phyloP scores from a whole-genome alignment of 2,888 invertebrate genomes.

The Synanthedon formicaeformis region DNA sequence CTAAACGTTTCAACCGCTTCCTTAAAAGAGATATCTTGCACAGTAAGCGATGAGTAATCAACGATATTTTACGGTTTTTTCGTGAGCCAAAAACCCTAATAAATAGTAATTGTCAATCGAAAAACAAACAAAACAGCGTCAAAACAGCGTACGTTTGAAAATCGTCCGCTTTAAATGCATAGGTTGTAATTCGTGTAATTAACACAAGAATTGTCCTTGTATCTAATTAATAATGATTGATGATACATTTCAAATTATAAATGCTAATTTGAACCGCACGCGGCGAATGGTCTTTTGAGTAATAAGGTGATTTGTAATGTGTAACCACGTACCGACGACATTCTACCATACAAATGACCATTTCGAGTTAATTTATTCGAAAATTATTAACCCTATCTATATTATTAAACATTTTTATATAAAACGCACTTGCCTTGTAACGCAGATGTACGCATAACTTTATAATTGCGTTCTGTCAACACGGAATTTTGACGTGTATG shows the following conservation, averaged over 20 bases:
- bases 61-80: too few species aligned
- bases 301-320: slow-evolving; percentile 41
- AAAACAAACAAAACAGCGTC: too few species aligned
- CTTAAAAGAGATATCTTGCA: too few species aligned
- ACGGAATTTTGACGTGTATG: slow-evolving; percentile 16
- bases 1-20: too few species aligned
- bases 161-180: background rate
- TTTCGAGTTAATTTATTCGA: slow-evolving; percentile 25
- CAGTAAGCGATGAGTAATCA: too few species aligned
- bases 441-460: background rate
- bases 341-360: slow-evolving; percentile 28
- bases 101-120: too few species aligned
- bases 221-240: slow-evolving; percentile 49
- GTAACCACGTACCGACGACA: slow-evolving; percentile 33
- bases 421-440: background rate
- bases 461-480: slow-evolving; percentile 13
- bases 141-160: too few species aligned
- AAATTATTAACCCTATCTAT: slow-evolving; percentile 12
- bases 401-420: background rate
- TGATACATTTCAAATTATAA: slow-evolving; percentile 36
- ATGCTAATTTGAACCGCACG: slow-evolving; percentile 30
- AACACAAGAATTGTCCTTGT: background rate
- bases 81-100: too few species aligned
- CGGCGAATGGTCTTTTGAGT: slow-evolving; percentile 16
- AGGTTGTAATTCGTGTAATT: background rate